These are phyloP conservation scores for Augochlora pura DNA, from an alignment of 1,140 invertebrate species.

Conservation along the genomic window DNA sequence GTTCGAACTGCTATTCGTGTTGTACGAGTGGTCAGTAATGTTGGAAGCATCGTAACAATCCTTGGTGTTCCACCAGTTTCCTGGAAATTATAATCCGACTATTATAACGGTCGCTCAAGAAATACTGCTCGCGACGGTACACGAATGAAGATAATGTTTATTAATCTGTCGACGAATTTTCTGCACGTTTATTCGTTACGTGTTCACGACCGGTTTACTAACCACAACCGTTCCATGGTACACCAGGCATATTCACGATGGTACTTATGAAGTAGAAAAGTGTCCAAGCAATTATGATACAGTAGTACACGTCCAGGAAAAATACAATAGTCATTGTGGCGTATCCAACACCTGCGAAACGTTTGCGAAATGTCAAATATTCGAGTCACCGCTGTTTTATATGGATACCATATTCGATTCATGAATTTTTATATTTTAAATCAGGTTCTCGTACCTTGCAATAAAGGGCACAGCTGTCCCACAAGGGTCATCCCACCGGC, in stretches of 20 bases:
- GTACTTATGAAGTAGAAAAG: conserved; percentile 83
- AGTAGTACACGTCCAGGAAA: conserved; percentile 85
- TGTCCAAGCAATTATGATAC: conserved; percentile 85
- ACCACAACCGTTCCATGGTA: conserved; percentile 83
- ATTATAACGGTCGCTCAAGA: too few species aligned
- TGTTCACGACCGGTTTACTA: conserved; percentile 58
- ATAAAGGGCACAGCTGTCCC: conserved; percentile 82
- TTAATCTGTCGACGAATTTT: background rate
- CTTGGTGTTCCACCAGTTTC: conserved; percentile 82
- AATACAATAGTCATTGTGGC: conserved; percentile 86
- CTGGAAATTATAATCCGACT: conserved; percentile 69
- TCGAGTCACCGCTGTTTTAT: too few species aligned
- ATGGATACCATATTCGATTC: too few species aligned
- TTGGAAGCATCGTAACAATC: conserved; percentile 74
- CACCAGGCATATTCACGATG: conserved; percentile 76
- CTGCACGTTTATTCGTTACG: background rate
- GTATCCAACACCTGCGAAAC: conserved; percentile 84
- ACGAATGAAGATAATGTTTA: too few species aligned
- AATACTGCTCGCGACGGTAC: too few species aligned
- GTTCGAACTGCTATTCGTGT: background rate
- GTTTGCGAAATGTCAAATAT: background rate
- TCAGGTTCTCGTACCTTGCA: too few species aligned
- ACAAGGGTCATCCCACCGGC: conserved; percentile 84
- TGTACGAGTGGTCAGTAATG: background rate
- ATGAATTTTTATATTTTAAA: too few species aligned